Conservation (phyloP, 1,140 invertebrate species). For the Tribolium madens region DNA sequence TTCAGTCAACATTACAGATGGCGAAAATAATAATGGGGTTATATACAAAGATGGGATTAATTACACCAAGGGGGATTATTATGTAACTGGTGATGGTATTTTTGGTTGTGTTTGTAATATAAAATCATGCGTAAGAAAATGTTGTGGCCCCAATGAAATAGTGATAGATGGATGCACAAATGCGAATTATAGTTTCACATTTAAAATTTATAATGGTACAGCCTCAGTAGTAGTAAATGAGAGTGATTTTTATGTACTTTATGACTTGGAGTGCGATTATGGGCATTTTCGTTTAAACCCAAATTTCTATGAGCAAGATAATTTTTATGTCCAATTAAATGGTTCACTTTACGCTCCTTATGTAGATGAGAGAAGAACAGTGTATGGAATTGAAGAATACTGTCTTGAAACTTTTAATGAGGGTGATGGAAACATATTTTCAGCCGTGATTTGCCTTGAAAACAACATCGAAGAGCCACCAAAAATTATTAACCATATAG, state of each 20-base stretch:
- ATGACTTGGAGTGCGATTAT: background rate
- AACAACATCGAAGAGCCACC: background rate
- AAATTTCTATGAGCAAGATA: conserved; percentile 12
- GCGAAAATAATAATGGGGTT: background rate
- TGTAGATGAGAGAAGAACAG: background rate
- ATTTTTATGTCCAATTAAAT: conserved; percentile 10
- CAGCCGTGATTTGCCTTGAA: background rate
- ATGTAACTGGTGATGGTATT: too few relatives aligned
- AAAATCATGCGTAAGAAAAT: background rate
- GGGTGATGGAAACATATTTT: background rate
- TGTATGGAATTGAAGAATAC: background rate
- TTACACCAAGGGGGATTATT: background rate
- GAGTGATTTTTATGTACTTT: background rate
- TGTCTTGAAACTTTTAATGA: conserved; percentile 20
- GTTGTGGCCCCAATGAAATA: conserved; percentile 9
- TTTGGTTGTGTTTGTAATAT: conserved; percentile 8
- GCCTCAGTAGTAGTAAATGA: background rate
- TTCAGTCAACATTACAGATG: background rate
- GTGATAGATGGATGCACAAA: background rate
- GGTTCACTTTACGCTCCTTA: conserved; percentile 9
- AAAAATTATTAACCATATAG: background rate
- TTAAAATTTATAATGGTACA: conserved; percentile 3
- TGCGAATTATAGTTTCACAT: background rate
- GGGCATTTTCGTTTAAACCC: background rate
- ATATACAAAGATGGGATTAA: background rate